Percentiles rank a stretch among this genome's conserved stretches.
Evolutionary conservation across 2,888 invertebrate genomes (phyloP).

Genomic region (Trichopria drosophilae): DNA sequence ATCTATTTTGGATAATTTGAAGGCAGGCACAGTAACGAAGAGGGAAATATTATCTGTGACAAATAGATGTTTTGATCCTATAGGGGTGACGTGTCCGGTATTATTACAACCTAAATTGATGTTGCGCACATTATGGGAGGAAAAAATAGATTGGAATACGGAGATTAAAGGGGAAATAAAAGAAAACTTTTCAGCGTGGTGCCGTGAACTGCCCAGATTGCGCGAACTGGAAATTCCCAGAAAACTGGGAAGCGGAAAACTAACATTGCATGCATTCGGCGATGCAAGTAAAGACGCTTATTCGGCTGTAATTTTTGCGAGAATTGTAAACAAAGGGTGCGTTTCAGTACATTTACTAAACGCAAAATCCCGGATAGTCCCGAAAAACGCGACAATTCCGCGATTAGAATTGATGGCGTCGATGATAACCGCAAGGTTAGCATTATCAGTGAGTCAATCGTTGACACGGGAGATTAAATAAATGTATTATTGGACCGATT

Average conservation of each 20-base stretch:
- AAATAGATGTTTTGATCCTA: conserved; percentile 15
- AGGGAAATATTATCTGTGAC: conserved; percentile 20
- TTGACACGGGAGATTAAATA: conserved; percentile 8
- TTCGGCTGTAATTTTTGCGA: conserved; percentile 29
- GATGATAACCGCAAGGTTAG: conserved; percentile 37
- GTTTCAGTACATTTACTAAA: conserved; percentile 25
- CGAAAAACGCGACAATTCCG: conserved; percentile 43
- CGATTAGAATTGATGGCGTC: conserved; percentile 45
- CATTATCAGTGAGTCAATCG: conserved; percentile 1
- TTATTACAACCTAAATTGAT: conserved; percentile 3
- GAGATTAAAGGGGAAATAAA: not conserved
- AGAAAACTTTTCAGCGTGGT: not conserved
- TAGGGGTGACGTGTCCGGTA: conserved; percentile 9
- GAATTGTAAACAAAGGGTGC: conserved; percentile 2
- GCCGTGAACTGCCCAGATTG: not conserved
- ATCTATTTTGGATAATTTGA: not conserved
- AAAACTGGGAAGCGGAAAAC: not conserved
- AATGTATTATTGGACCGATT: conserved; percentile 41
- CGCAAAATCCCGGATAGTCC: conserved; percentile 44
- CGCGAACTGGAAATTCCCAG: not conserved
- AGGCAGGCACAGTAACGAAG: not conserved
- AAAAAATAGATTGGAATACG: conserved; percentile 20
- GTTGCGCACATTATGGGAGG: not conserved
- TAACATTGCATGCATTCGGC: conserved; percentile 37
- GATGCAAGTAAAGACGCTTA: conserved; percentile 40